Evolutionary conservation across 1,140 invertebrate genomes (phyloP).

Genomic region (Ceratitis capitata): DNA sequence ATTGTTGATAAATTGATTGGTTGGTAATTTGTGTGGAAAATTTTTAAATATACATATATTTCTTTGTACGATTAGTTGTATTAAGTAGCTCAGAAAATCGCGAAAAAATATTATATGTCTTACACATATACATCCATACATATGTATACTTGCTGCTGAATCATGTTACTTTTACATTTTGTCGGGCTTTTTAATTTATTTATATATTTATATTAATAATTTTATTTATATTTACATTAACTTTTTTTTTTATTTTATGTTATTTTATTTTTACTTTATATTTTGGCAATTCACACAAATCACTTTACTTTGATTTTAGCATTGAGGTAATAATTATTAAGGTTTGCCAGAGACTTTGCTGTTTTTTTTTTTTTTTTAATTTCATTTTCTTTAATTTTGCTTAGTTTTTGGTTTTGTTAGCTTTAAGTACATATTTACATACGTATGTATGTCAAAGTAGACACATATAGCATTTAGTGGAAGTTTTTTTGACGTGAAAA

Average conservation of each 20-base stretch:
- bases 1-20: conserved; percentile 17
- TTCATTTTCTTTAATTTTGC: background rate
- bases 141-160: background rate
- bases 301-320: background rate
- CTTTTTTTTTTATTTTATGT: background rate
- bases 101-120: background rate
- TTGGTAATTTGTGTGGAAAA: background rate
- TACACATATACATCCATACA: too few relatives aligned
- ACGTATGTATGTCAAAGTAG: background rate
- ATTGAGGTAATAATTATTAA: background rate
- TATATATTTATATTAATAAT: background rate
- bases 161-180: background rate
- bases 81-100: background rate
- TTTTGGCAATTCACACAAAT: background rate
- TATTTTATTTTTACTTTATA: background rate
- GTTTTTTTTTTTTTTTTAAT: background rate
- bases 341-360: background rate
- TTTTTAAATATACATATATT: background rate
- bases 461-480: background rate
- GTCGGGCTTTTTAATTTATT: background rate
- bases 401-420: background rate
- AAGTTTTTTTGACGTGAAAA: background rate
- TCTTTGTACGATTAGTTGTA: conserved; percentile 1
- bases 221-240: background rate
- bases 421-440: too few relatives aligned